These are phyloP conservation scores for Falco peregrinus DNA, from an alignment of 2,797 vertebrate genomes.

Conservation along the genomic window DNA sequence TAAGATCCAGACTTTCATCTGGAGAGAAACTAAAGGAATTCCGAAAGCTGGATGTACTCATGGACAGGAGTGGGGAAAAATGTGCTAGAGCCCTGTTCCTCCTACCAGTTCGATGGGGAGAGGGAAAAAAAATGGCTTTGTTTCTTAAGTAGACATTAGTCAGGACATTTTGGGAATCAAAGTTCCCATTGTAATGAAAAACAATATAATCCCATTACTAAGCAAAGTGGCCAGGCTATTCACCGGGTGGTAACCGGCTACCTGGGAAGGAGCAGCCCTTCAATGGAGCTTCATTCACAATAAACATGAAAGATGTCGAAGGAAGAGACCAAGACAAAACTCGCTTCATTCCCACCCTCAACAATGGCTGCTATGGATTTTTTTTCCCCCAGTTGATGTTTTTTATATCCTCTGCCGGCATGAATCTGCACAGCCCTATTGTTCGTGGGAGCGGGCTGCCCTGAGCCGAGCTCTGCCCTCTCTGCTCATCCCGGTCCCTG, in stretches of 20 bases:
- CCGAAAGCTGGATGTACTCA: slow-evolving; percentile 13
- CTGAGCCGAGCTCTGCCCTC: background rate
- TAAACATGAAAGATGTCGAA: slow-evolving; percentile 54
- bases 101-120: background rate
- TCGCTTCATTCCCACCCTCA: slow-evolving; percentile 47
- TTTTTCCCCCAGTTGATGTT: background rate
- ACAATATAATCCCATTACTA: slow-evolving; percentile 58
- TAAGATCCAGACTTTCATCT: slow-evolving; percentile 62
- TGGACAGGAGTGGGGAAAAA: background rate
- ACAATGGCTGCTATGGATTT: slow-evolving; percentile 35
- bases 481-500: background rate
- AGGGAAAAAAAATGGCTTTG: background rate
- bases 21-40: slow-evolving; percentile 58
- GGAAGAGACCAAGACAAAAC: slow-evolving; percentile 62
- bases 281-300: slow-evolving; percentile 67
- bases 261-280: slow-evolving; percentile 54
- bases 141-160: slow-evolving; percentile 24
- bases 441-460: background rate
- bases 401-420: slow-evolving; percentile 27
- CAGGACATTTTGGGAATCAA: slow-evolving; percentile 28
- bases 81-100: background rate
- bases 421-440: background rate
- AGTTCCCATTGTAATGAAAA: slow-evolving; percentile 49
- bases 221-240: slow-evolving; percentile 31
- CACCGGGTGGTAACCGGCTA: background rate